Base-by-base conservation (phyloP, 2,113 vertebrate species). In the Prolemur simus region DNA sequence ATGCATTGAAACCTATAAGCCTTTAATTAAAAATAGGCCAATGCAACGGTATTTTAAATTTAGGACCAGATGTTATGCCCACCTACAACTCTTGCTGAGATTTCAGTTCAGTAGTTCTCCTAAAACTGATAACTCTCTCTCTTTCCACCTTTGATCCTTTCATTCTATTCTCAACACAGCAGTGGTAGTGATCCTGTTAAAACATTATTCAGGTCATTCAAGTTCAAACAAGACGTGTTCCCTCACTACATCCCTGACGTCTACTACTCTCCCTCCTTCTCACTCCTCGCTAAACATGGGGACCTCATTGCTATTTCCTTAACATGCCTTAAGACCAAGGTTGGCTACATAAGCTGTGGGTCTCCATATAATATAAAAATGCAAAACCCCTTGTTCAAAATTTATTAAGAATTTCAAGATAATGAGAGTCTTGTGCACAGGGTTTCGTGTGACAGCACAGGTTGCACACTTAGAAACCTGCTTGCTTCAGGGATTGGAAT, bases 11-110 rank as follows among this genome's bases (percentile, higher is more conserved):
- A 54, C 37, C 42, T 85, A 6, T 69, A 77, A 58, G 68, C 1
- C 69, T 63, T 96, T 95, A 91, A 94, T 93, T 93, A 80, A 95
- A 94, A 96, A 69, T 82, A 96, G 89, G 49, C 74, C 37, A 45
- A 94, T 94, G 83, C n/a, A 86, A 83, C 34, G n/a, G 60, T 78
- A 94, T 87, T 97, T 86, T 73, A 66, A 23, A 63, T 94, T 88
- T 83, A 92, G 78, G 74, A 73, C 68, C 84, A 96, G 81, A 95
- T 94, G 45, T 92, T 90, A 85, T 23, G 34, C 39, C 63, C 25
- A 45, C 32, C n/a, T 63, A n/a, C 21, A 88, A 87, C 34, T 85
- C 69, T 82, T 92, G 27, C 34, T 89, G 84, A 96, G 87, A 81
- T 94, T 83, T 94, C 66, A 58, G 56, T 90, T 42, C 37, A 91